Conservation (phyloP, 2,888 invertebrate species). For the Chouioia cunea region DNA sequence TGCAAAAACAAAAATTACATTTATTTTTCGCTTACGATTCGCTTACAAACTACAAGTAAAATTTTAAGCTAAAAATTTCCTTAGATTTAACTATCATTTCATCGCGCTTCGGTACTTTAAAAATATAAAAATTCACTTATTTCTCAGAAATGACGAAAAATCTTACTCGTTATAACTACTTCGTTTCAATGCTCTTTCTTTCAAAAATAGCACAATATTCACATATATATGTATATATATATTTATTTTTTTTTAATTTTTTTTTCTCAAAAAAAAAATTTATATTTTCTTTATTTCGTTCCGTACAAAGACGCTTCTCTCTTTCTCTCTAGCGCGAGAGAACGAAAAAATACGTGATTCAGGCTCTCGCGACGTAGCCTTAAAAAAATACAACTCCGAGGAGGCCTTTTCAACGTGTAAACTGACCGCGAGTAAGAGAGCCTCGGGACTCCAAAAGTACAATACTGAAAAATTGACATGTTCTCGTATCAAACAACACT, state of each 20-base stretch:
- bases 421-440: no score
- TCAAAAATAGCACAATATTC: conserved; percentile 47
- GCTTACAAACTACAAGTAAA: conserved; percentile 37
- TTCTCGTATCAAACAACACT: conserved; percentile 24
- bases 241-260: conserved; percentile 17
- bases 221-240: conserved; percentile 25
- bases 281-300: conserved; percentile 9
- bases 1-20: conserved; percentile 25
- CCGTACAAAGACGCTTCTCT: background rate
- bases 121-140: conserved; percentile 49
- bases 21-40: conserved; percentile 38
- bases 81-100: conserved; percentile 41
- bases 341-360: background rate
- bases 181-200: conserved; percentile 43
- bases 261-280: conserved; percentile 37
- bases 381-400: conserved; percentile 35
- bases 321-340: background rate
- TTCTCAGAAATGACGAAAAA: conserved; percentile 40
- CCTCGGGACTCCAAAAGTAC: conserved; percentile 27
- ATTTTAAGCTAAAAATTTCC: conserved; percentile 40
- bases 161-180: conserved; percentile 45
- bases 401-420: conserved; percentile 11
- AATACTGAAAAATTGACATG: conserved; percentile 48
- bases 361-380: background rate
- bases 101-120: conserved; percentile 41